Conservation (phyloP, 2,113 vertebrate genomes). For the Zosterops japonicus region DNA sequence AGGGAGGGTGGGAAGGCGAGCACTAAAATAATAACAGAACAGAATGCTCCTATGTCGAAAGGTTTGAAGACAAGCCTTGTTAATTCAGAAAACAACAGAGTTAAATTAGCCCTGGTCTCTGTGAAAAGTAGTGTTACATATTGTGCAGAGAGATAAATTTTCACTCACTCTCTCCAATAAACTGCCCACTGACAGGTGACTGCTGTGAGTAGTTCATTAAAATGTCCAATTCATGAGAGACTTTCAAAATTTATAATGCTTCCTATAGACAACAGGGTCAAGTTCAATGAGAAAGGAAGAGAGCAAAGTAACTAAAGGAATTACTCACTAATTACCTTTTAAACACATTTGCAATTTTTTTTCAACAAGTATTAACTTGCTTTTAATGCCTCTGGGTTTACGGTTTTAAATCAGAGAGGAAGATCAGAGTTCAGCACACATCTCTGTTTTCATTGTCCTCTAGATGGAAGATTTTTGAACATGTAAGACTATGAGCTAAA, state of each 20-base stretch:
- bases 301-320: conserved; percentile 53
- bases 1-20: conserved; percentile 57
- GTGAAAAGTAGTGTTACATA: conserved; percentile 65
- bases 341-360: conserved; percentile 50
- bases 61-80: conserved; percentile 76
- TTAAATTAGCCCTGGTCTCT: conserved; percentile 72
- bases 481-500: neutral
- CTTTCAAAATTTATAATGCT: conserved; percentile 78
- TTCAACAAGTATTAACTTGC: conserved; percentile 38
- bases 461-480: conserved; percentile 7
- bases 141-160: conserved; percentile 78
- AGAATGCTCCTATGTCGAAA: conserved; percentile 66
- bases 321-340: conserved; percentile 65
- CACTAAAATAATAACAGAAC: conserved; percentile 66
- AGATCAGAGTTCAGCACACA: conserved; percentile 7
- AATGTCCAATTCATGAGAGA: conserved; percentile 75
- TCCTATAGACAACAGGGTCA: conserved; percentile 73
- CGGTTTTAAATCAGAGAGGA: neutral
- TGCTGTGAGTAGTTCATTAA: conserved; percentile 80
- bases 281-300: conserved; percentile 72
- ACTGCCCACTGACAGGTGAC: conserved; percentile 72
- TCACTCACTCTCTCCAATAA: conserved; percentile 41
- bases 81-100: conserved; percentile 74
- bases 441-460: neutral
- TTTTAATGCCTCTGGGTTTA: conserved; percentile 19